phyloP scores from a whole-genome alignment of 2,113 vertebrate genomes.

The Pedionomus torquatus region DNA sequence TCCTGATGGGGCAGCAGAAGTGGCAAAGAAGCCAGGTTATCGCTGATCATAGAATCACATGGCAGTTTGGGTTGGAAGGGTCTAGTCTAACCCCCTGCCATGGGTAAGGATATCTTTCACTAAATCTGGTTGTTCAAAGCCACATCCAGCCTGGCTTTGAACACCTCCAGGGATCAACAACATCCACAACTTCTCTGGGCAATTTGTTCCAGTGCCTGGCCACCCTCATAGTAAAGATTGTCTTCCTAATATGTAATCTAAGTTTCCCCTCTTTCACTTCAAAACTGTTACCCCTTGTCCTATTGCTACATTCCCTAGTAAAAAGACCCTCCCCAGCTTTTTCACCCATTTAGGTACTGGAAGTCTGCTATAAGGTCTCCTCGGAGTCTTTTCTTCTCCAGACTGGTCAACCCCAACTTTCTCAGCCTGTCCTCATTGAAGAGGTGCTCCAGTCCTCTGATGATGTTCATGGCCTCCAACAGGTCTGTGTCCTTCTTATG shows the following conservation, averaged over 20 bases:
- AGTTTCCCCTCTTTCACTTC: background rate
- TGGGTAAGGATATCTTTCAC: background rate
- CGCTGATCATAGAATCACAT: background rate
- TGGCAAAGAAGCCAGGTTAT: background rate
- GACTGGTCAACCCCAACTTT: background rate
- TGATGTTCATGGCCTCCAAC: background rate
- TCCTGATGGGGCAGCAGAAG: background rate
- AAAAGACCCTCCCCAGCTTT: background rate
- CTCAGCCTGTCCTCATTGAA: background rate
- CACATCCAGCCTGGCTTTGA: background rate
- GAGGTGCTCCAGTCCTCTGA: background rate
- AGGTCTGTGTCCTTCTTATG: background rate
- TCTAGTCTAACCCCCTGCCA: background rate
- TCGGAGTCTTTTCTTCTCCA: background rate
- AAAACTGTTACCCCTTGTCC: background rate
- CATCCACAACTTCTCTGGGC: background rate
- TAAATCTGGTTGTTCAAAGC: background rate
- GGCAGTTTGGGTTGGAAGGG: background rate
- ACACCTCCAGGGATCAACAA: background rate
- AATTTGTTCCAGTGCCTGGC: background rate
- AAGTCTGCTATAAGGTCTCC: background rate
- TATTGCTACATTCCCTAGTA: too few species aligned
- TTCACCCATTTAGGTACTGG: background rate
- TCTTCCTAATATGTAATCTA: background rate
- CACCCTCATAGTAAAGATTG: background rate